Conservation (phyloP, 2,113 vertebrate species). For the Oryzias celebensis region DNA sequence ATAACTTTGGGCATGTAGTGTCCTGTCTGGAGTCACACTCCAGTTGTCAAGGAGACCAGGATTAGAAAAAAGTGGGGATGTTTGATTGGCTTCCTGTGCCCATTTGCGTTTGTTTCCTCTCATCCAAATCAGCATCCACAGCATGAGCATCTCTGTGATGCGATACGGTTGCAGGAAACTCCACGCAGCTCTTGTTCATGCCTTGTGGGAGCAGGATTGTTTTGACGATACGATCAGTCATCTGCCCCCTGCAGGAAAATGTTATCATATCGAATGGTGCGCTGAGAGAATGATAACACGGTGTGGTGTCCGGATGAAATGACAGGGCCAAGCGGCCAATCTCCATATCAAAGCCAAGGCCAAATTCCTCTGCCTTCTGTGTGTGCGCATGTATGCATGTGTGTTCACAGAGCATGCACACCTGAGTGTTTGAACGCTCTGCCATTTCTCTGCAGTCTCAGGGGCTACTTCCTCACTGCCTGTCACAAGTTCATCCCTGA, state of each 20-base stretch:
- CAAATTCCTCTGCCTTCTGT: conserved; percentile 65
- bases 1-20: conserved; percentile 21
- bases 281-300: conserved; percentile 59
- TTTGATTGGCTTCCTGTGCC: conserved; percentile 24
- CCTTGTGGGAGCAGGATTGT: conserved; percentile 49
- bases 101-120: conserved; percentile 3
- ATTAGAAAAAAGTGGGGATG: conserved; percentile 4
- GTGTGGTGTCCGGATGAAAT: conserved; percentile 58
- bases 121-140: neutral
- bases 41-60: conserved; percentile 27
- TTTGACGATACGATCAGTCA: conserved; percentile 61
- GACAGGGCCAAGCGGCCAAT: conserved; percentile 60
- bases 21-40: conserved; percentile 26
- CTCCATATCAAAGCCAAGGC: conserved; percentile 69
- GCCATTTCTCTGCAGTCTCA: conserved; percentile 26
- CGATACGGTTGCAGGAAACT: conserved; percentile 19
- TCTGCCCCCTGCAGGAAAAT: conserved; percentile 68
- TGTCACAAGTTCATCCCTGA: conserved; percentile 29
- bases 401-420: conserved; percentile 6
- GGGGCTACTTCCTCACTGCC: conserved; percentile 36
- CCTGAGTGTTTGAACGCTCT: conserved; percentile 7
- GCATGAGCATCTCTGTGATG: neutral
- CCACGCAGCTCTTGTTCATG: conserved; percentile 4
- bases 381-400: conserved; percentile 18
- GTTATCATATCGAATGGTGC: conserved; percentile 63